Conservation (phyloP, 2,113 vertebrate genomes). For the Ageneiosus marmoratus region DNA sequence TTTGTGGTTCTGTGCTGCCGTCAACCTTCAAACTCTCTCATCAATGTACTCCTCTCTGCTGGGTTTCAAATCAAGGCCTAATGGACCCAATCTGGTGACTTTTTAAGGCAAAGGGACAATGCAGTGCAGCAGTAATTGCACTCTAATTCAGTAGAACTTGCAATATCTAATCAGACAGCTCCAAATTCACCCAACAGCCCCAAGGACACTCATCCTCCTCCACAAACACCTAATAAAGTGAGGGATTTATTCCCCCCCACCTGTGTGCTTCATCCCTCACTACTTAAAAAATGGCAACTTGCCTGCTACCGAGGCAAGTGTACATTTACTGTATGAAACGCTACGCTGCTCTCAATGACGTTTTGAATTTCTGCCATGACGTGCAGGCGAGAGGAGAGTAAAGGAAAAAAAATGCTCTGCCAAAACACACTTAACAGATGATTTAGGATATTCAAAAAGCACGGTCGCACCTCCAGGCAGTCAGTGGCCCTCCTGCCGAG, state of each 20-base stretch:
- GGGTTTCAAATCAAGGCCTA: conserved; percentile 61
- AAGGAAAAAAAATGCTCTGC: conserved; percentile 39
- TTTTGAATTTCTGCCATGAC: conserved; percentile 50
- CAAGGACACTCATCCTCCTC: conserved; percentile 61
- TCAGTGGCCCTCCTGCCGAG: conserved; percentile 47
- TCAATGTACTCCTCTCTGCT: conserved; percentile 37
- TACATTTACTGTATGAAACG: conserved; percentile 51
- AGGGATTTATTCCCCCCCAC: conserved; percentile 52
- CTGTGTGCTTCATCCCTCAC: conserved; percentile 33
- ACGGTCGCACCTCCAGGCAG: conserved; percentile 41
- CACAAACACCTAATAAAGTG: conserved; percentile 62
- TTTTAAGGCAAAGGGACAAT: conserved; percentile 62
- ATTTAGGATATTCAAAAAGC: conserved; percentile 51
- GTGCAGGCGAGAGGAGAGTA: conserved; percentile 25
- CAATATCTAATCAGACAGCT: conserved; percentile 66
- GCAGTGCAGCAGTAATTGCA: conserved; percentile 60
- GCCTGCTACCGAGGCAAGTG: conserved; percentile 43
- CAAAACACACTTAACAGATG: conserved; percentile 58
- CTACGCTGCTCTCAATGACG: conserved; percentile 49
- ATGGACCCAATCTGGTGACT: conserved; percentile 61
- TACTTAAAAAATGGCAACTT: conserved; percentile 57
- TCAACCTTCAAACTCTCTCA: conserved; percentile 24
- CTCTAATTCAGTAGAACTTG: conserved; percentile 66
- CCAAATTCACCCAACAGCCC: conserved; percentile 57
- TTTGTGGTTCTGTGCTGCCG: conserved; percentile 27